phyloP scores from a whole-genome alignment of 2,113 vertebrate species.

The Pomatostomus ruficeps region DNA sequence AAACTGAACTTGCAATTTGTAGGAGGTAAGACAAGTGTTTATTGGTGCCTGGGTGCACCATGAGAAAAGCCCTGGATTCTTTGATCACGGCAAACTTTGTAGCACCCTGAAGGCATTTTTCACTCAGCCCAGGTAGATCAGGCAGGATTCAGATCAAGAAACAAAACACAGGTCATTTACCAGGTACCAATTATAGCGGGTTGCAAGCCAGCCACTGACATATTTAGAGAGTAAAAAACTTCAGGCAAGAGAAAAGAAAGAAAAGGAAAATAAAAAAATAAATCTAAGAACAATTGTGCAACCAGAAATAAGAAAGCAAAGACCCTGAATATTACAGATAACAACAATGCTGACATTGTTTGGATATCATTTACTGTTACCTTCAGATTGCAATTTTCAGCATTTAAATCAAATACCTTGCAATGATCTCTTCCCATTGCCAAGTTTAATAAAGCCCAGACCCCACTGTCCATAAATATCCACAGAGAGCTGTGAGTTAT shows the following conservation, averaged over 20 bases:
- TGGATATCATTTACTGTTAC: background rate
- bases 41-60: background rate
- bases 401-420: conserved; percentile 12
- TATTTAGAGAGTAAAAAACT: background rate
- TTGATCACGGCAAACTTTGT: background rate
- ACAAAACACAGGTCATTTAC: background rate
- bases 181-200: background rate
- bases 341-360: background rate
- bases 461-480: conserved; percentile 34
- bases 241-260: background rate
- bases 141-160: background rate
- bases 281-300: background rate
- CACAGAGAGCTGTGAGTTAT: conserved; percentile 30
- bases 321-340: background rate
- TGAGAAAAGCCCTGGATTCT: background rate
- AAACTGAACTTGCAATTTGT: background rate
- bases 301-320: background rate
- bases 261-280: background rate
- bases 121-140: background rate
- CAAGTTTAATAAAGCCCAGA: background rate
- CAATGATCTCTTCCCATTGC: background rate
- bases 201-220: background rate
- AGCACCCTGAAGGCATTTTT: background rate
- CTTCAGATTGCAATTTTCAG: background rate
- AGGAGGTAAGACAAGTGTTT: background rate